phyloP scores from a whole-genome alignment of 2,113 vertebrate species.

The Charadrius vociferus region DNA sequence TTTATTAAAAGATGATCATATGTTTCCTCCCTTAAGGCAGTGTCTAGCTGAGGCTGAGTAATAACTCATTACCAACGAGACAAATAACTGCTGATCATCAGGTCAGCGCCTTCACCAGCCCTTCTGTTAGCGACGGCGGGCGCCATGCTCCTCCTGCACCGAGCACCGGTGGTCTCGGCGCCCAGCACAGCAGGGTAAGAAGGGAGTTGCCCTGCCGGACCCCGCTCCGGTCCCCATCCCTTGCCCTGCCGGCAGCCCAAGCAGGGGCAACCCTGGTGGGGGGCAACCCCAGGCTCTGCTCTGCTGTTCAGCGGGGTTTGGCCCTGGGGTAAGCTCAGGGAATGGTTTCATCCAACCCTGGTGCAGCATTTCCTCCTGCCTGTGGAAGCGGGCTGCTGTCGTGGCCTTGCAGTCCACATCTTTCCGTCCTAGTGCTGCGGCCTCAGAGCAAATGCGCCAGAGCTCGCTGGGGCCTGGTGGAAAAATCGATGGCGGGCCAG shows the following conservation, averaged over 20 bases:
- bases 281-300: not conserved
- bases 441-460: not conserved
- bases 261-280: not conserved
- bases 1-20: slow-evolving; percentile 63
- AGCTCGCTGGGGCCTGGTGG: not conserved
- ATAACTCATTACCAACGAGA: slow-evolving; percentile 34
- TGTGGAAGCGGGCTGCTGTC: not conserved
- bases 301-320: not conserved
- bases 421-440: not conserved
- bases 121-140: not conserved
- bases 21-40: slow-evolving; percentile 52
- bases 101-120: not conserved
- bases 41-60: slow-evolving; percentile 39
- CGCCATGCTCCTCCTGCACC: not conserved
- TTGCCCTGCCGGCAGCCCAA: not conserved
- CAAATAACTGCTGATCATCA: slow-evolving; percentile 13
- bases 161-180: not conserved
- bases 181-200: not conserved
- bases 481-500: not conserved
- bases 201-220: not conserved
- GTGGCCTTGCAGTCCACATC: fast-evolving
- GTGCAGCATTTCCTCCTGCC: not conserved
- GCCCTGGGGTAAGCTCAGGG: not conserved
- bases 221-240: not conserved
- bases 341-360: not conserved